A percentile compares a stretch with the other conserved stretches of the same genome.
Conservation (phyloP, 1,140 invertebrate genomes). For the Apis mellifera region DNA sequence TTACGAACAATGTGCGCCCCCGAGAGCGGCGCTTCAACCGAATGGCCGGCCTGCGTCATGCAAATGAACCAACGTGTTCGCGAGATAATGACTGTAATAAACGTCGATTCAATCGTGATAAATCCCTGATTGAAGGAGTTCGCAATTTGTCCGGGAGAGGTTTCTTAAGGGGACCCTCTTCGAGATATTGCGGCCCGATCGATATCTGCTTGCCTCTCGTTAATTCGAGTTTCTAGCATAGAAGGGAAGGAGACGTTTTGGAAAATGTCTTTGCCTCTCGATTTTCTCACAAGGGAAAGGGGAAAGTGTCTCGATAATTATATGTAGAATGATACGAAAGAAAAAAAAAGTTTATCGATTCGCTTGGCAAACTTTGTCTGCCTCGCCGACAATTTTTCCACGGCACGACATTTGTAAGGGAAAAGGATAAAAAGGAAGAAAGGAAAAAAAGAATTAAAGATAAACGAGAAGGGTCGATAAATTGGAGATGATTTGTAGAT, state of each 20-base stretch:
- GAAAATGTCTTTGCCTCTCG: not conserved
- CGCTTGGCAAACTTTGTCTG: too few species aligned
- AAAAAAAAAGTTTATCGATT: too few species aligned
- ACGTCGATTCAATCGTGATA: conserved; percentile 33
- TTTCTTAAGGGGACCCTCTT: too few species aligned
- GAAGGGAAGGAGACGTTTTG: not conserved
- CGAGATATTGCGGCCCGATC: not conserved
- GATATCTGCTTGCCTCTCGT: not conserved
- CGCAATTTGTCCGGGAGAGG: conserved; percentile 7
- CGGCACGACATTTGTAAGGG: too few species aligned
- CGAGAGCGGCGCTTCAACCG: not conserved
- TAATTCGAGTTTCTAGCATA: not conserved
- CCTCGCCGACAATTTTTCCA: too few species aligned
- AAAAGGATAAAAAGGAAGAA: too few species aligned
- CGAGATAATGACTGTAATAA: conserved; percentile 40
- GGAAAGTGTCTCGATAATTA: not conserved
- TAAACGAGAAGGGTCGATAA: too few species aligned
- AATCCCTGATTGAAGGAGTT: conserved; percentile 18
- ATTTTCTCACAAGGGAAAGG: not conserved
- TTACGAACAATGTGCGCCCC: conserved; percentile 24
- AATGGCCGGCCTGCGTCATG: conserved; percentile 8
- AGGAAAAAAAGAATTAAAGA: too few species aligned
- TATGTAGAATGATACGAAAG: not conserved
- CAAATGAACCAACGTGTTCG: conserved; percentile 32
- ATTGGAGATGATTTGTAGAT: too few species aligned